Evolutionary conservation across 1,140 invertebrate species (phyloP).

Genomic region (Atopsyche davidsoni): DNA sequence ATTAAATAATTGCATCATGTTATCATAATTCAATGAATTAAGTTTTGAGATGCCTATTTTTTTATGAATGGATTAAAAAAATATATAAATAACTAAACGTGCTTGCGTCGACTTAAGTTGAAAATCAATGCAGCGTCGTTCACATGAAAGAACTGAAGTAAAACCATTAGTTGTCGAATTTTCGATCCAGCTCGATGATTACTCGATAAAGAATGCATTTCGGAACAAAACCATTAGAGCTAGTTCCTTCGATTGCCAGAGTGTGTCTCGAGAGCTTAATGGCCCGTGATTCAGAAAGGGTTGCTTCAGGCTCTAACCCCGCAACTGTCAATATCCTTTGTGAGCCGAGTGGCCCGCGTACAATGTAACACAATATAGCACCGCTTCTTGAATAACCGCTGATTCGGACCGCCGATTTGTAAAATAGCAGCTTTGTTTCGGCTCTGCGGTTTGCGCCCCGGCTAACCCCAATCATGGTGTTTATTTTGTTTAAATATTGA

Average conservation of each 20-base stretch:
- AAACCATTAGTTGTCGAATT: too few relatives aligned
- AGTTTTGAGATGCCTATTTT: too few relatives aligned
- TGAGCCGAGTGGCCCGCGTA: not conserved
- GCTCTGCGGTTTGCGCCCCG: conserved; percentile 9
- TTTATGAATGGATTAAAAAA: too few relatives aligned
- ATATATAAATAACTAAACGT: too few relatives aligned
- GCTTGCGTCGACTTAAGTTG: too few relatives aligned
- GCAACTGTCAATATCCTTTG: not conserved
- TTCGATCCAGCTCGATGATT: too few relatives aligned
- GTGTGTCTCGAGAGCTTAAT: conserved; percentile 25
- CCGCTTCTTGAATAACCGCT: not conserved
- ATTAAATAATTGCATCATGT: too few relatives aligned
- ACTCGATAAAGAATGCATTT: too few relatives aligned
- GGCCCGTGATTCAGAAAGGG: conserved; percentile 17
- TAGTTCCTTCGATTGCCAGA: conserved; percentile 7
- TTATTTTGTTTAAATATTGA: conserved; percentile 27
- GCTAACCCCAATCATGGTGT: conserved; percentile 9
- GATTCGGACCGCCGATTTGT: not conserved
- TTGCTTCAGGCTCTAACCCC: not conserved
- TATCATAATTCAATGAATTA: too few relatives aligned
- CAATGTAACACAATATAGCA: conserved; percentile 12
- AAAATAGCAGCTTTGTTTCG: not conserved
- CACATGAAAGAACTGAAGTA: too few relatives aligned
- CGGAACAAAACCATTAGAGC: not conserved
- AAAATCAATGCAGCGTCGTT: too few relatives aligned